These are phyloP conservation scores for Matsumurasca onukii DNA, from an alignment of 1,140 invertebrate species.

Conservation along the genomic window DNA sequence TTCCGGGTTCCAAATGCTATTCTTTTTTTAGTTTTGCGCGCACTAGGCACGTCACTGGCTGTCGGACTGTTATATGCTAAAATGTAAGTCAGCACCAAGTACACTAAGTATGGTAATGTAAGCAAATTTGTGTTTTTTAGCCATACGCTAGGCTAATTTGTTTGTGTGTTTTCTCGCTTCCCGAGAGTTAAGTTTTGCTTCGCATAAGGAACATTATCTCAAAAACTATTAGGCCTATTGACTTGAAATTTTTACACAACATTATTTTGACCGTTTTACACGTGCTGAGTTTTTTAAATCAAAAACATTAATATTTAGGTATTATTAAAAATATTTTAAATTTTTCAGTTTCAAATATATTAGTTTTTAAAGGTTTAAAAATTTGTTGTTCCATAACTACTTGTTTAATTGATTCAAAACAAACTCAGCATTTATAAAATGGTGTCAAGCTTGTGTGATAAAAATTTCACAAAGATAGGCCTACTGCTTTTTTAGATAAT, in stretches of 20 bases:
- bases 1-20: no score
- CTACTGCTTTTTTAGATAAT: slow-evolving; percentile 6
- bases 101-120: background rate
- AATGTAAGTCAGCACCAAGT: no score
- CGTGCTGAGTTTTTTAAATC: background rate
- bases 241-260: slow-evolving; percentile 5
- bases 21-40: no score
- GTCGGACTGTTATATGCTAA: no score
- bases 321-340: background rate
- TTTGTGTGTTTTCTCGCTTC: background rate
- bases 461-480: no score
- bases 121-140: no score
- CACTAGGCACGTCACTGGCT: no score
- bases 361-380: background rate
- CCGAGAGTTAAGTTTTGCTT: background rate
- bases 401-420: background rate
- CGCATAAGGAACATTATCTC: background rate
- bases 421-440: background rate
- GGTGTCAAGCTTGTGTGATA: no score
- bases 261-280: background rate
- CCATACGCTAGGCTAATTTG: background rate
- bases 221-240: background rate
- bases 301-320: background rate
- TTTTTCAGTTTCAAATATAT: background rate
- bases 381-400: background rate